Conservation (phyloP, 2,797 vertebrate species). For the Pelodytes ibericus region DNA sequence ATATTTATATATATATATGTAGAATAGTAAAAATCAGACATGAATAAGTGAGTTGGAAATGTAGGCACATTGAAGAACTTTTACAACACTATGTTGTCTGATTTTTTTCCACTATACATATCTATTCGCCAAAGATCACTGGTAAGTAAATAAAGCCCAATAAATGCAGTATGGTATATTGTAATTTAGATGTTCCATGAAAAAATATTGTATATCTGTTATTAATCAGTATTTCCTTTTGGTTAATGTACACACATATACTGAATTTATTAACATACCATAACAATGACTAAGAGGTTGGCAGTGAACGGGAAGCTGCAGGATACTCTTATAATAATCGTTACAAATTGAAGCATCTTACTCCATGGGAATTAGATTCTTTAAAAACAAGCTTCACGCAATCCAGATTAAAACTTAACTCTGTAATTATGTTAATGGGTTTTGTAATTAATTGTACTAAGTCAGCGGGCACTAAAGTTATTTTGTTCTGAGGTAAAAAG, state of each 20-base stretch:
- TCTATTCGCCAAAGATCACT: no score
- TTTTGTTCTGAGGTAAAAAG: slow-evolving; percentile 22
- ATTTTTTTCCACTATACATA: no score
- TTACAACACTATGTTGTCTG: no score
- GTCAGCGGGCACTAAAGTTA: slow-evolving; percentile 21
- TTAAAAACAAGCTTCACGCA: slow-evolving; percentile 20
- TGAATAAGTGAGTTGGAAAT: no score
- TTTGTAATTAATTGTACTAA: slow-evolving; percentile 39
- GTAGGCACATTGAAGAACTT: no score
- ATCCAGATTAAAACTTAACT: slow-evolving; percentile 23
- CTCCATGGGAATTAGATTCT: slow-evolving; percentile 13
- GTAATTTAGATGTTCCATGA: no score
- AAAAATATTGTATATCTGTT: neutral
- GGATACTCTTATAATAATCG: slow-evolving; percentile 13
- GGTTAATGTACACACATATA: slow-evolving; percentile 17
- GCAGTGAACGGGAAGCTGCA: slow-evolving; percentile 2
- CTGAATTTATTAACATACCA: slow-evolving; percentile 38
- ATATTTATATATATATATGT: no score
- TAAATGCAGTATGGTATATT: no score
- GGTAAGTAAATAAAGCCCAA: no score
- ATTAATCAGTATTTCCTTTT: slow-evolving; percentile 14
- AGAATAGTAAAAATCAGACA: no score
- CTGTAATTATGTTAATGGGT: slow-evolving; percentile 41
- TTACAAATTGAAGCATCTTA: slow-evolving; percentile 33
- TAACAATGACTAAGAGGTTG: slow-evolving; percentile 9